Percentiles rank a stretch among this genome's conserved stretches.
These are phyloP conservation scores for Riparia riparia DNA, from an alignment of 2,113 vertebrate species.

Conservation along the genomic window DNA sequence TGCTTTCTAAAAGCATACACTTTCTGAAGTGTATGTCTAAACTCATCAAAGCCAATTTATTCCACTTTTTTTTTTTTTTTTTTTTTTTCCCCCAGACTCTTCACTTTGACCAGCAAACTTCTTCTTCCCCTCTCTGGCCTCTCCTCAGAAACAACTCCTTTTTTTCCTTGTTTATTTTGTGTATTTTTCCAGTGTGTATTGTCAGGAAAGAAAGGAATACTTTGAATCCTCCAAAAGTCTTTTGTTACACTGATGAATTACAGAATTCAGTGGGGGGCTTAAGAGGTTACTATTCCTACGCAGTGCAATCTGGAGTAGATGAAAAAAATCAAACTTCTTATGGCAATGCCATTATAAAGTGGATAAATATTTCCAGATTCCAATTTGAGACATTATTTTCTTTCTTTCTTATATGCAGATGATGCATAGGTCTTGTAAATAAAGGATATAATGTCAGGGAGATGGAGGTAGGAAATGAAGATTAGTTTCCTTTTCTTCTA, in stretches of 20 bases:
- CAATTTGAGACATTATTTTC: neutral
- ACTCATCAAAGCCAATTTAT: neutral
- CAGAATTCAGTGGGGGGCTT: slow-evolving; percentile 2
- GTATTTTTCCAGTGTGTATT: neutral
- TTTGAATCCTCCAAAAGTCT: neutral
- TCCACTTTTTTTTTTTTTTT: neutral
- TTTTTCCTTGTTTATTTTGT: neutral
- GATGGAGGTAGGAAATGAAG: neutral
- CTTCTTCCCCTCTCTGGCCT: neutral
- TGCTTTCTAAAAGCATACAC: neutral
- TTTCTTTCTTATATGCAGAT: neutral
- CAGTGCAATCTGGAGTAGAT: neutral
- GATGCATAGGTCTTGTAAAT: neutral
- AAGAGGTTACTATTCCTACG: neutral
- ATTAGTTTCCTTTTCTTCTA: slow-evolving; percentile 55
- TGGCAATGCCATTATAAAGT: neutral
- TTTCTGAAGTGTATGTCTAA: neutral
- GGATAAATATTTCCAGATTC: slow-evolving; percentile 45
- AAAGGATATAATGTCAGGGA: neutral
- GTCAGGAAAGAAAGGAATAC: slow-evolving; percentile 12
- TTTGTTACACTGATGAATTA: slow-evolving; percentile 19
- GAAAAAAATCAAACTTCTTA: slow-evolving; percentile 19
- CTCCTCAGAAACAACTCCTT: neutral
- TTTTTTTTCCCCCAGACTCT: neutral
- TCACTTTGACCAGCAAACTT: neutral